Conservation (phyloP, 2,888 invertebrate genomes). For the Clivina fossor region DNA sequence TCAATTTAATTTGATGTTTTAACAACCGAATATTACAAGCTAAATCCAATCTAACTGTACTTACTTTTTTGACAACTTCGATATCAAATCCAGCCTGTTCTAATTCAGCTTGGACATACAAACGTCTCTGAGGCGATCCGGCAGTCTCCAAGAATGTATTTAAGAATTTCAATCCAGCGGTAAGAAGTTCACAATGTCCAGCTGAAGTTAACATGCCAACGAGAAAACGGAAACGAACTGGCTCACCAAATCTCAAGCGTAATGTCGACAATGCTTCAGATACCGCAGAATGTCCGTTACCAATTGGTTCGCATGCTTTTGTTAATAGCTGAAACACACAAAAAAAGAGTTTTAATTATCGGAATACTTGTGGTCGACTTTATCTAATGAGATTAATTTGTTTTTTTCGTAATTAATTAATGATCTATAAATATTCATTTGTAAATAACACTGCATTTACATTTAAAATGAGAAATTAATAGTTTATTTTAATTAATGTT, state of each 20-base stretch:
- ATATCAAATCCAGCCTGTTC: conserved; percentile 80
- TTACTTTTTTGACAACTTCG: conserved; percentile 61
- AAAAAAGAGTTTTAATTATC: conserved; percentile 4
- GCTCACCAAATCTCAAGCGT: conserved; percentile 85
- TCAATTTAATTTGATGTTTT: no score
- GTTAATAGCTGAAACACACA: conserved; percentile 69
- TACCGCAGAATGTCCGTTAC: conserved; percentile 79
- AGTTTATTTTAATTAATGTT: no score
- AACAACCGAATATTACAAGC: no score
- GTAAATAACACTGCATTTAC: no score
- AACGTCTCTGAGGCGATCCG: conserved; percentile 70
- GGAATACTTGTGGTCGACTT: no score
- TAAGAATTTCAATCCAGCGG: conserved; percentile 80
- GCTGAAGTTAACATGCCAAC: conserved; percentile 85
- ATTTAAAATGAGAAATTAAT: no score
- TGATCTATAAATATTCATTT: no score
- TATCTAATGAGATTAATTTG: no score
- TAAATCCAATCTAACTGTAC: not conserved
- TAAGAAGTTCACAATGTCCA: conserved; percentile 71
- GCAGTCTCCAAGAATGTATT: conserved; percentile 81
- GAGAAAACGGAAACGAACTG: conserved; percentile 87
- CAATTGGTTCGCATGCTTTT: conserved; percentile 75
- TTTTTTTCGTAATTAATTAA: no score
- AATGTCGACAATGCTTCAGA: conserved; percentile 90
- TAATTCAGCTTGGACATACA: conserved; percentile 84